phyloP scores from a whole-genome alignment of 2,888 invertebrate genomes.

The Aspidiotus rigidus region DNA sequence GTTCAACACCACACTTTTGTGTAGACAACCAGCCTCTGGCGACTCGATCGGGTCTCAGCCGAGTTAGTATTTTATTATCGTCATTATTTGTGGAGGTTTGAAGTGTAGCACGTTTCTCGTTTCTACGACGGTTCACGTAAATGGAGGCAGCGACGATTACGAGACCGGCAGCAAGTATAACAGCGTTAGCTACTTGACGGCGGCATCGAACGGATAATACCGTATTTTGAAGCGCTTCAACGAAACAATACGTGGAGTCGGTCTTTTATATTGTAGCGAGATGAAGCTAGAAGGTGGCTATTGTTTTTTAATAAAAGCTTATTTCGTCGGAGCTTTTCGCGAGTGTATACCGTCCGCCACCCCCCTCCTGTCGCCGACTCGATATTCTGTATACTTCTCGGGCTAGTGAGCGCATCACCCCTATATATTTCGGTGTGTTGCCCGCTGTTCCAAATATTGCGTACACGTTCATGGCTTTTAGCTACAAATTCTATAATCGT shows the following conservation, averaged over 20 bases:
- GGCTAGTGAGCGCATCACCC: not conserved
- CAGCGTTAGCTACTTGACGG: no score
- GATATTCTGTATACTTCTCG: not conserved
- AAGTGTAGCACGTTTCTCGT: no score
- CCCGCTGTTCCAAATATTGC: not conserved
- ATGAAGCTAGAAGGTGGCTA: slow-evolving; percentile 23
- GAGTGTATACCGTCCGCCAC: not conserved
- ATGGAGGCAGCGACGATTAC: no score
- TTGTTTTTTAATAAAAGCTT: slow-evolving; percentile 29
- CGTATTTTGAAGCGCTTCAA: slow-evolving; percentile 18
- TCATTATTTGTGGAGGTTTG: no score
- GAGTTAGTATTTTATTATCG: no score
- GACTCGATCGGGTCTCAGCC: no score
- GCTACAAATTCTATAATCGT: slow-evolving; percentile 1
- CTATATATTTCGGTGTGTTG: not conserved
- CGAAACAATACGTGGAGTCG: slow-evolving; percentile 24
- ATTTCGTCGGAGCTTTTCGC: slow-evolving; percentile 15
- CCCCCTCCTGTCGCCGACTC: not conserved
- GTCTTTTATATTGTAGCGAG: slow-evolving; percentile 23
- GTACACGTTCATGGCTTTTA: slow-evolving; percentile 2
- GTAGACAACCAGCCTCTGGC: no score
- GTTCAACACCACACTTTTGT: no score
- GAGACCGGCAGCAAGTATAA: no score
- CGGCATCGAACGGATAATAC: not conserved
- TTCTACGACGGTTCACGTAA: no score